phyloP scores from a whole-genome alignment of 2,888 invertebrate species.

The Thecocarcelia acutangulata region DNA sequence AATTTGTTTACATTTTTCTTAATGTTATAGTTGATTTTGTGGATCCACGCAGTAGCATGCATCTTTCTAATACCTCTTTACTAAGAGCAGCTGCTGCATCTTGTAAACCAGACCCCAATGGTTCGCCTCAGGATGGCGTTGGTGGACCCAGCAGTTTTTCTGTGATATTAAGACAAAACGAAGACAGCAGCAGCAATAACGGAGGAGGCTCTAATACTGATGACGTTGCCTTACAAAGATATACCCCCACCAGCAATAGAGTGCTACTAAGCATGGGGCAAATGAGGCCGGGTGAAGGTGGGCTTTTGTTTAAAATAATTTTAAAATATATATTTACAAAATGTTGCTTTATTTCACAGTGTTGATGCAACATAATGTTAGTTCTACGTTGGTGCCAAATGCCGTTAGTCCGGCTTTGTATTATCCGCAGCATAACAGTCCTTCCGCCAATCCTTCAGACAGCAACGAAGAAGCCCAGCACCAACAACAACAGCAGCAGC shows the following conservation, averaged over 20 bases:
- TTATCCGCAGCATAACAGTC: constrained; percentile 81
- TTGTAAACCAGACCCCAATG: constrained; percentile 78
- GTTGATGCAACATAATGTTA: constrained; percentile 82
- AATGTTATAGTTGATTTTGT: constrained; percentile 78
- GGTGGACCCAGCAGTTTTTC: constrained; percentile 74
- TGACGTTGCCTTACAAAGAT: constrained; percentile 77
- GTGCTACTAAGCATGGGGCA: constrained; percentile 76
- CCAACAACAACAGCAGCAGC: constrained; percentile 72
- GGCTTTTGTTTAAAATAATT: background rate
- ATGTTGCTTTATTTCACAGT: constrained; percentile 64
- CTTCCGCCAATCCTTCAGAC: constrained; percentile 70
- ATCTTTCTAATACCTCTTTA: constrained; percentile 77
- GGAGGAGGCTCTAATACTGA: constrained; percentile 61
- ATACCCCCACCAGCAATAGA: constrained; percentile 76
- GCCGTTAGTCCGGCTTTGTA: constrained; percentile 83
- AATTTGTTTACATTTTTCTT: background rate
- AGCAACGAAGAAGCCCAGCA: constrained; percentile 70
- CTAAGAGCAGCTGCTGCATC: constrained; percentile 74
- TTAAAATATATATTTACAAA: background rate
- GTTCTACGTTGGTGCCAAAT: constrained; percentile 81
- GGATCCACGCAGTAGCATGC: constrained; percentile 80
- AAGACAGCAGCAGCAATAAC: constrained; percentile 73
- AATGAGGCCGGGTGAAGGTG: constrained; percentile 78
- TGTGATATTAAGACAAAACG: constrained; percentile 78
- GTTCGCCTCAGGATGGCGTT: constrained; percentile 76